These are phyloP conservation scores for Gila orcuttii DNA, from an alignment of 2,113 vertebrate species.

Conservation along the genomic window DNA sequence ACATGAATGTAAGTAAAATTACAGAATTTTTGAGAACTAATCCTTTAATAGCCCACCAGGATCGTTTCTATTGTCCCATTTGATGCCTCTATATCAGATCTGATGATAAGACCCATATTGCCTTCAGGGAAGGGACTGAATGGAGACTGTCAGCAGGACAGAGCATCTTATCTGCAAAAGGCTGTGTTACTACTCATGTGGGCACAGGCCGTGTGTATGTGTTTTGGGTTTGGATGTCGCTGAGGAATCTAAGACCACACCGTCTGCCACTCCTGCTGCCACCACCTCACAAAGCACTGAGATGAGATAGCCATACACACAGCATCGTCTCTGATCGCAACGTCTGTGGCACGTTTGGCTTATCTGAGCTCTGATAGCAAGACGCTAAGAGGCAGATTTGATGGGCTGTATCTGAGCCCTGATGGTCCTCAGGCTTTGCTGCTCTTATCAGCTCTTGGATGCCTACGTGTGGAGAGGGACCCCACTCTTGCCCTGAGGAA, in stretches of 20 bases:
- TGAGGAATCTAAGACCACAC: slow-evolving; percentile 46
- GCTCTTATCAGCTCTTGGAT: slow-evolving; percentile 52
- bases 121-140: slow-evolving; percentile 34
- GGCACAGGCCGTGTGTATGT: slow-evolving; percentile 26
- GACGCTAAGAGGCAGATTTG: slow-evolving; percentile 16
- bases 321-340: slow-evolving; percentile 1
- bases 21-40: background rate
- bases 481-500: slow-evolving; percentile 27
- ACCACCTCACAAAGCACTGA: slow-evolving; percentile 20
- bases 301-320: slow-evolving; percentile 14
- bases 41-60: background rate
- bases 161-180: slow-evolving; percentile 31
- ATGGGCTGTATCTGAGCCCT: slow-evolving; percentile 32
- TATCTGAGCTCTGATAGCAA: slow-evolving; percentile 54
- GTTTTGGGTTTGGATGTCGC: slow-evolving; percentile 14
- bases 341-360: slow-evolving; percentile 35
- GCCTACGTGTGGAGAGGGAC: slow-evolving; percentile 32
- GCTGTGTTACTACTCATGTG: slow-evolving; percentile 39
- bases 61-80: slow-evolving; percentile 35
- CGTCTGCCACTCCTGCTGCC: slow-evolving; percentile 49
- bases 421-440: slow-evolving; percentile 34
- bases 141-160: slow-evolving; percentile 25
- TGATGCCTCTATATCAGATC: slow-evolving; percentile 1
- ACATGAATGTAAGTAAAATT: background rate
- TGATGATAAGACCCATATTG: background rate